Evolutionary conservation across 2,797 vertebrate species (phyloP).

Genomic region (Neosalanx taihuensis): DNA sequence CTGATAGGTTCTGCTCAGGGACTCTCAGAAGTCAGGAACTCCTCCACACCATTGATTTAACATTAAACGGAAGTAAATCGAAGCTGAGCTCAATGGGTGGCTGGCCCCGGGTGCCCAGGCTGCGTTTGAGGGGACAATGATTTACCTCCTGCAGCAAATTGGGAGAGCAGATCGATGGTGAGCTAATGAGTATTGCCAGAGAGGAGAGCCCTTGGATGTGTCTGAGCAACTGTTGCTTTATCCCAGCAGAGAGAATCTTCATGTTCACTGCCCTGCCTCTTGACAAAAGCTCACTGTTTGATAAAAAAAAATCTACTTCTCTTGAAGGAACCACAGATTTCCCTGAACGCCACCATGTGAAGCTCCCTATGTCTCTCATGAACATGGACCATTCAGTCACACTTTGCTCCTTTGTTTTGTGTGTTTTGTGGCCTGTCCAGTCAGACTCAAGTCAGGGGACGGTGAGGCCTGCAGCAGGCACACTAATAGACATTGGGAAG

Average conservation of each 20-base stretch:
- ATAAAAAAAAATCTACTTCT: neutral
- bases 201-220: constrained; percentile 28
- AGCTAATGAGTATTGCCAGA: constrained; percentile 53
- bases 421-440: constrained; percentile 11
- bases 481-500: neutral
- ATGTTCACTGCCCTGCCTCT: constrained; percentile 8
- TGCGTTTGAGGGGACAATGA: constrained; percentile 36
- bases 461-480: neutral
- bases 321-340: neutral
- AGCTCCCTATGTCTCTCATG: too few relatives aligned
- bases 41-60: constrained; percentile 55
- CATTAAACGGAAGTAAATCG: constrained; percentile 56
- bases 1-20: constrained; percentile 14
- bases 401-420: constrained; percentile 19
- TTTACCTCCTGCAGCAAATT: constrained; percentile 51
- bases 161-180: constrained; percentile 44
- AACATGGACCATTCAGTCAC: neutral
- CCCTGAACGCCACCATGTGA: neutral
- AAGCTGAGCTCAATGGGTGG: constrained; percentile 33
- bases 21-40: constrained; percentile 37
- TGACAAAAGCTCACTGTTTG: too few relatives aligned
- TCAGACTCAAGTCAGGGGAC: constrained; percentile 31
- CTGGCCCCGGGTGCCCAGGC: constrained; percentile 24
- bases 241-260: constrained; percentile 9
- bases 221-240: constrained; percentile 35